Evolutionary conservation across 2,113 vertebrate genomes (phyloP), one percentile per base, ranked within the genome.

Genomic region (Larimichthys polyactis): DNA sequence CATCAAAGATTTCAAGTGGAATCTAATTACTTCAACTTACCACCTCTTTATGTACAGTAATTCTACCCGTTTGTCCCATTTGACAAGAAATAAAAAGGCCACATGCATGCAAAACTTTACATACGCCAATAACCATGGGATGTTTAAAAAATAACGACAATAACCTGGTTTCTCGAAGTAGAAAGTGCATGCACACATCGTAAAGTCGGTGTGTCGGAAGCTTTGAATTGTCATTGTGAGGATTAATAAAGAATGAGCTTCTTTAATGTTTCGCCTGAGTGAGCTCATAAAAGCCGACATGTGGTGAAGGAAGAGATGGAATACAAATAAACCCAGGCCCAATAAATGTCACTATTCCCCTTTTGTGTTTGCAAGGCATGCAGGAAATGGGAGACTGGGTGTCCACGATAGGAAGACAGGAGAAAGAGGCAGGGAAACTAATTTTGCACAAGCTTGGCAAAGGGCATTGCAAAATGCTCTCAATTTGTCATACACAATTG

Each of bases 211-310:
- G 84, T 81, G 90, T 92, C 55, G 64, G 87, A 88, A 89, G 89
- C 86, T 91, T 92, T 93, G 90, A 94, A 91, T 93, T 92, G 93
- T 94, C 92, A 93, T 92, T 85, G 90, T 90, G 84, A 82, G 68
- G 91, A 94, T 95, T 94, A 95, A 95, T 95, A 95, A 95, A 94
- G 89, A 93, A 95, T 94, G 94, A 93, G 90, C 80, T 92, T 89
- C 89, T 95, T 95, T 93, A 95, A 94, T 92, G 93, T 94, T 91
- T 89, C 66, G 90, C 92, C 87, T 90, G 91, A 94, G 89, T 86
- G 86, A 93, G 90, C 92, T 91, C 92, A 94, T 94, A 94, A 95
- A 94, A 92, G 86, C 87, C 66, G 86, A 95, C 91, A 81, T 90
- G 88, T 71, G 85, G 90, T 55, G 74, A 87, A 89, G 85, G 81